Evolutionary conservation across 1,140 invertebrate genomes (phyloP).

Genomic region (Leptoteleia sp.): DNA sequence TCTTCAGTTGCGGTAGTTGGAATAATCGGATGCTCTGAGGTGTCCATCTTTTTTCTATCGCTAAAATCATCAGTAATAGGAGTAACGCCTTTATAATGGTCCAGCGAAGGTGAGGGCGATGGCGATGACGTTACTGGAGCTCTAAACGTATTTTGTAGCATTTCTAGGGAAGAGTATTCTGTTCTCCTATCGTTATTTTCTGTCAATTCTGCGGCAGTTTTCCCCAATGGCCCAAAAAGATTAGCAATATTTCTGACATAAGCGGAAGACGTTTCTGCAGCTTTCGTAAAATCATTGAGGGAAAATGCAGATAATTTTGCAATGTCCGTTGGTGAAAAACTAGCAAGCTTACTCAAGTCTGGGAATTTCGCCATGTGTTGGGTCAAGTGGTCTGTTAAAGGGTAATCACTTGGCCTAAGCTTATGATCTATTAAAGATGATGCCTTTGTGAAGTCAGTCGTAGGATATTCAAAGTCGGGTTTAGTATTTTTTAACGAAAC

Average conservation of each 20-base stretch:
- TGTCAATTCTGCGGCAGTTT: slow-evolving; percentile 61
- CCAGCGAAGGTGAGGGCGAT: slow-evolving; percentile 61
- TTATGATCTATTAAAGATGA: slow-evolving; percentile 65
- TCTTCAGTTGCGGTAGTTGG: slow-evolving; percentile 71
- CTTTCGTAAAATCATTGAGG: slow-evolving; percentile 77
- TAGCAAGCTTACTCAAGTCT: slow-evolving; percentile 71
- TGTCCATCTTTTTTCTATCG: slow-evolving; percentile 72
- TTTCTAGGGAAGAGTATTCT: slow-evolving; percentile 71
- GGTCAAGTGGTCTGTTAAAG: slow-evolving; percentile 73
- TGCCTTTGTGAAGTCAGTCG: slow-evolving; percentile 73
- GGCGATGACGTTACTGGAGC: slow-evolving; percentile 39
- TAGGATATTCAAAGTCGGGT: slow-evolving; percentile 74
- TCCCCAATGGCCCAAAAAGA: slow-evolving; percentile 75
- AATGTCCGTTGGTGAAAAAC: slow-evolving; percentile 75
- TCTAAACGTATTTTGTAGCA: slow-evolving; percentile 69
- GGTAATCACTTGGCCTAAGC: slow-evolving; percentile 72
- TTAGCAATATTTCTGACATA: slow-evolving; percentile 79
- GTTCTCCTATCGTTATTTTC: slow-evolving; percentile 70
- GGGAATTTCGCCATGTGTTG: slow-evolving; percentile 73
- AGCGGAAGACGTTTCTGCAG: slow-evolving; percentile 73
- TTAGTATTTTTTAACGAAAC: slow-evolving; percentile 78
- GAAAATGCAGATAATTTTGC: slow-evolving; percentile 78
- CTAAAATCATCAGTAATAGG: slow-evolving; percentile 67
- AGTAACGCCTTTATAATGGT: slow-evolving; percentile 63
- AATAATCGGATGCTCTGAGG: slow-evolving; percentile 69